These are phyloP conservation scores for Eugnorisma glareosa DNA, from an alignment of 2,888 invertebrate species.

Conservation along the genomic window DNA sequence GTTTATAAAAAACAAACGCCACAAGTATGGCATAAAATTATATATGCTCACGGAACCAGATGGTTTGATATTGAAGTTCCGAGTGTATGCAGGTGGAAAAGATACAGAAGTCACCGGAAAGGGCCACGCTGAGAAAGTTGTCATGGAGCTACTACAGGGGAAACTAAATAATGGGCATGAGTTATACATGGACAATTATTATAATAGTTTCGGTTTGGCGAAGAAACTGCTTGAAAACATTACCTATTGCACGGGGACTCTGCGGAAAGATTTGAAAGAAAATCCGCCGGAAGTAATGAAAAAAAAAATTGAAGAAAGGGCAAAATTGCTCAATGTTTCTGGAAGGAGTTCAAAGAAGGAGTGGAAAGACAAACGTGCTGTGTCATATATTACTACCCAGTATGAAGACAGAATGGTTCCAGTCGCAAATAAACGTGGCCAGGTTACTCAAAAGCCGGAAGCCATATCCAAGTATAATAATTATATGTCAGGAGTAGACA, in stretches of 20 bases:
- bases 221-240: no score
- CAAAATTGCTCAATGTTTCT: slow-evolving; percentile 33
- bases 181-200: no score
- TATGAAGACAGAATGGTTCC: slow-evolving; percentile 30
- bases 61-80: slow-evolving; percentile 19
- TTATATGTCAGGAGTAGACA: slow-evolving; percentile 17
- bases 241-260: no score
- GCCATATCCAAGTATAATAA: not conserved
- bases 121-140: slow-evolving; percentile 17
- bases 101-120: slow-evolving; percentile 10
- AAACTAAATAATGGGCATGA: slow-evolving; percentile 24
- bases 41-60: slow-evolving; percentile 32
- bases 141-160: slow-evolving; percentile 16
- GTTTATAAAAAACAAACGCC: slow-evolving; percentile 17
- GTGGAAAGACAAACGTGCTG: slow-evolving; percentile 47
- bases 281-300: no score
- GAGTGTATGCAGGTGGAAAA: slow-evolving; percentile 18
- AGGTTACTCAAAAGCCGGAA: not conserved
- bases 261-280: no score
- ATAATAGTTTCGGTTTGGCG: no score
- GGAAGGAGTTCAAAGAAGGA: slow-evolving; percentile 46
- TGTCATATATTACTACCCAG: slow-evolving; percentile 43
- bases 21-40: slow-evolving; percentile 44
- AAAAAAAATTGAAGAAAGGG: no score
- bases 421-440: slow-evolving; percentile 36